Conservation (phyloP, 2,113 vertebrate species). For the Phylloscopus trochiloides region DNA sequence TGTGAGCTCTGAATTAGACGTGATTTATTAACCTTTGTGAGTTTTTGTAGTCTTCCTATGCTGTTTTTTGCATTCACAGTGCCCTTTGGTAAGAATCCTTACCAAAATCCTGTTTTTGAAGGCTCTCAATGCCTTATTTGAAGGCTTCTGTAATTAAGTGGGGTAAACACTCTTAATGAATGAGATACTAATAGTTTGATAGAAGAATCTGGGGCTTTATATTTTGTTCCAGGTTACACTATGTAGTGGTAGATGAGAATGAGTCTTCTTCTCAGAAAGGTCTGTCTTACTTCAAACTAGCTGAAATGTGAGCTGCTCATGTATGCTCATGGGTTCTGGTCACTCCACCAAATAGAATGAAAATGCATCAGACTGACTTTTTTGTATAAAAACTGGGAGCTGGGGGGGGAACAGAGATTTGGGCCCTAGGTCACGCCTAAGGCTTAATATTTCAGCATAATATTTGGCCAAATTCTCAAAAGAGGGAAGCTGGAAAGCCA, state of each 20-base stretch:
- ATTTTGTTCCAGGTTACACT: neutral
- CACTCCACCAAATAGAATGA: neutral
- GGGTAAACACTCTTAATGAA: neutral
- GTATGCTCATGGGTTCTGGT: neutral
- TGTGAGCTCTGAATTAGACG: neutral
- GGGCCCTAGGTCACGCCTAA: neutral
- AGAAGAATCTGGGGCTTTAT: neutral
- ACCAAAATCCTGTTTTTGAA: neutral
- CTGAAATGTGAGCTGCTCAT: neutral
- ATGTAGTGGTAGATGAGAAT: accelerated
- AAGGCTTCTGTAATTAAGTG: neutral
- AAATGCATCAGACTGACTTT: neutral
- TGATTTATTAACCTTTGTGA: neutral
- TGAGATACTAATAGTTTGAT: neutral
- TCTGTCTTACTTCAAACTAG: neutral
- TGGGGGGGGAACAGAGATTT: neutral
- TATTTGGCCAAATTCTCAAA: neutral
- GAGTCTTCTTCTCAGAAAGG: neutral
- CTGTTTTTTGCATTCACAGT: neutral
- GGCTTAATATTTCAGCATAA: neutral
- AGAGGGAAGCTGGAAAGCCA: neutral
- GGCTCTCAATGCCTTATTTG: neutral
- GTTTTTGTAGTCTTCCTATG: neutral
- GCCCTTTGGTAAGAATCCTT: neutral
- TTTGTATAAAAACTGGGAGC: neutral